phyloP scores from a whole-genome alignment of 2,797 vertebrate species.

The Enteromius unitaeniatus region DNA sequence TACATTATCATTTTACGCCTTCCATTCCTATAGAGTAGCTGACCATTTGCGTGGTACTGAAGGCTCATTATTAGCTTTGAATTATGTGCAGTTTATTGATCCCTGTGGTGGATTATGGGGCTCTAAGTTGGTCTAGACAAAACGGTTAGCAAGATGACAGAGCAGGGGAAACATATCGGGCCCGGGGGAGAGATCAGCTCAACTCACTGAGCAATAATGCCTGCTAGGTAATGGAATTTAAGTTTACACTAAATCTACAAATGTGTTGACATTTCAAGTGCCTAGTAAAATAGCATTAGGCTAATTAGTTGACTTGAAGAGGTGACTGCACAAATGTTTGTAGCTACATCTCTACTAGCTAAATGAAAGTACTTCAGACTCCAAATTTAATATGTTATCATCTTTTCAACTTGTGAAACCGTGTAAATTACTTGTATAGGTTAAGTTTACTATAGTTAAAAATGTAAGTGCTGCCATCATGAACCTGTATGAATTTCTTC shows the following conservation, averaged over 20 bases:
- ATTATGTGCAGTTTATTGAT: slow-evolving; percentile 99
- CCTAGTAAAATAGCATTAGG: slow-evolving; percentile 97
- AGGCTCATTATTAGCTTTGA: slow-evolving; percentile 99
- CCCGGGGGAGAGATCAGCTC: slow-evolving; percentile 93
- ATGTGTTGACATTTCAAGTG: slow-evolving; percentile 97
- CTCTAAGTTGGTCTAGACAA: slow-evolving; percentile 99
- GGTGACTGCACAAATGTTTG: slow-evolving; percentile 74
- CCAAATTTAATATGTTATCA: not conserved
- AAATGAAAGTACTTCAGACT: not conserved
- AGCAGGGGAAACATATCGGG: slow-evolving; percentile 91
- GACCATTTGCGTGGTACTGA: slow-evolving; percentile 98
- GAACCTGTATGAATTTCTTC: not conserved
- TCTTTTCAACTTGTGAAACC: not conserved
- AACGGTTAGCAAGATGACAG: slow-evolving; percentile 99
- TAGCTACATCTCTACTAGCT: slow-evolving; percentile 34
- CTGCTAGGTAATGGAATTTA: slow-evolving; percentile 99
- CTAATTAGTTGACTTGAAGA: slow-evolving; percentile 94
- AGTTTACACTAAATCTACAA: slow-evolving; percentile 99
- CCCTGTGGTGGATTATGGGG: slow-evolving; percentile 99
- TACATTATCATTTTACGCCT: slow-evolving; percentile 99
- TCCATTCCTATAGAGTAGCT: slow-evolving; percentile 92
- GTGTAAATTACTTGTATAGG: not conserved
- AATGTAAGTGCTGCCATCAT: not conserved
- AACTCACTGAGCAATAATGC: slow-evolving; percentile 98
- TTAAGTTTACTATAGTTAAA: not conserved